These are phyloP conservation scores for Siderastrea siderea DNA, from an alignment of 92 coral and sea anemone genomes.

Conservation along the genomic window DNA sequence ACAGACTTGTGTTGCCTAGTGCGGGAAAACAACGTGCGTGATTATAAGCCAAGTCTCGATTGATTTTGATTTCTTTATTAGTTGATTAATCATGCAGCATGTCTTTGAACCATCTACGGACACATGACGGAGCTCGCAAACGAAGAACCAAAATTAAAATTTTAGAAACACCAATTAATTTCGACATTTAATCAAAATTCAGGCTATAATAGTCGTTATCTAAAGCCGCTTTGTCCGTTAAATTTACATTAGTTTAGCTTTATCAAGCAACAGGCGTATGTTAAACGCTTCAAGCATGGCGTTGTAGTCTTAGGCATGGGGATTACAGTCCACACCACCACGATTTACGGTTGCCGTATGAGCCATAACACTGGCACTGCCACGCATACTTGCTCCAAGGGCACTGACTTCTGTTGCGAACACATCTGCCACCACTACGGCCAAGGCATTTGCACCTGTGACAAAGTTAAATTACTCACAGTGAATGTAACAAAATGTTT, in stretches of 20 bases:
- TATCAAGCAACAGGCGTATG: neutral
- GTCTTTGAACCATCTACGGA: no score
- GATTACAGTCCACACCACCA: slow-evolving; percentile 51
- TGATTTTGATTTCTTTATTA: no score
- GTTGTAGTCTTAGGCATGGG: neutral
- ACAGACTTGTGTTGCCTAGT: no score
- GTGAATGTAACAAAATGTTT: neutral
- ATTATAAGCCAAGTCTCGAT: no score
- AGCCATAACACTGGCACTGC: slow-evolving; percentile 71
- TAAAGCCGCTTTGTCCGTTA: neutral
- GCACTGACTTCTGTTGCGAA: slow-evolving; percentile 31
- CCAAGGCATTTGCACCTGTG: slow-evolving; percentile 66
- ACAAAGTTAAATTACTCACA: neutral
- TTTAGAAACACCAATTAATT: no score
- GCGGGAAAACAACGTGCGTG: no score
- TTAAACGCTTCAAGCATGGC: neutral
- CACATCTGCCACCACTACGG: slow-evolving; percentile 43
- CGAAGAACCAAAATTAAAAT: no score
- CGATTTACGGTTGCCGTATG: slow-evolving; percentile 17
- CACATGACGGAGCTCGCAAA: no score
- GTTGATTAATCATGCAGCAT: no score
- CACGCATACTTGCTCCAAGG: slow-evolving; percentile 51
- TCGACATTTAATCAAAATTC: no score
- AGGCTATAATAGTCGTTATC: no score
- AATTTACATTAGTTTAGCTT: neutral